phyloP scores from a whole-genome alignment of 2,113 vertebrate genomes.

The Neomonachus schauinslandi region DNA sequence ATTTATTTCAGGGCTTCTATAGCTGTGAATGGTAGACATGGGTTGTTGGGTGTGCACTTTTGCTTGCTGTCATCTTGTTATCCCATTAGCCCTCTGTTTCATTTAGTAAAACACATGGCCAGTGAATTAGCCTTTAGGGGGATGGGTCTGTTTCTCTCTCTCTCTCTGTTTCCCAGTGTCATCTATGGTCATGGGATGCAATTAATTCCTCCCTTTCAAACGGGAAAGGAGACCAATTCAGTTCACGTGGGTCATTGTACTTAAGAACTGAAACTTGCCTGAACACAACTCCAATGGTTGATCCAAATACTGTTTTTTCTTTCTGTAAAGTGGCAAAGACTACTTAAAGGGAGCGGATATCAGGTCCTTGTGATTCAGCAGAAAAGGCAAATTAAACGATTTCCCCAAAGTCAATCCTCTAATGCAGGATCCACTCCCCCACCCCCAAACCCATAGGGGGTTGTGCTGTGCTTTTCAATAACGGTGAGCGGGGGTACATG shows the following conservation, averaged over 20 bases:
- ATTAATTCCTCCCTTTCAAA: conserved; percentile 38
- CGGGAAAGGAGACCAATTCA: conserved; percentile 44
- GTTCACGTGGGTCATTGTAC: conserved; percentile 34
- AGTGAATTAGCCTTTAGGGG: not conserved
- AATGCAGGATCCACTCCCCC: not conserved
- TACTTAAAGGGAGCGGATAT: conserved; percentile 13
- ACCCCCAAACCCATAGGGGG: not conserved
- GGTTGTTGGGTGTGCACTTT: not conserved
- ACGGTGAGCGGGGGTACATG: not conserved
- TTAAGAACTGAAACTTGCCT: conserved; percentile 52
- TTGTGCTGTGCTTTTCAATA: conserved; percentile 55
- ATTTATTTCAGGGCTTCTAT: not conserved
- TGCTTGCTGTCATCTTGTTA: conserved; percentile 27
- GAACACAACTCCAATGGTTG: conserved; percentile 39
- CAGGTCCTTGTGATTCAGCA: conserved; percentile 35
- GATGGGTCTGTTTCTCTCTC: conserved; percentile 36
- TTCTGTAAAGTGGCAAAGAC: conserved; percentile 69
- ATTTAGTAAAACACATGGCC: not conserved
- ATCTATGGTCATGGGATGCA: not conserved
- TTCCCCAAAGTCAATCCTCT: conserved; percentile 7
- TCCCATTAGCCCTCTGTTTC: not conserved
- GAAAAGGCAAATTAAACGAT: conserved; percentile 45
- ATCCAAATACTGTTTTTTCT: conserved; percentile 71
- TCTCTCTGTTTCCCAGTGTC: conserved; percentile 43
- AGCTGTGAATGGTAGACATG: not conserved